Base-by-base conservation (phyloP, 2,888 invertebrate species). In the Atherix ibis region DNA sequence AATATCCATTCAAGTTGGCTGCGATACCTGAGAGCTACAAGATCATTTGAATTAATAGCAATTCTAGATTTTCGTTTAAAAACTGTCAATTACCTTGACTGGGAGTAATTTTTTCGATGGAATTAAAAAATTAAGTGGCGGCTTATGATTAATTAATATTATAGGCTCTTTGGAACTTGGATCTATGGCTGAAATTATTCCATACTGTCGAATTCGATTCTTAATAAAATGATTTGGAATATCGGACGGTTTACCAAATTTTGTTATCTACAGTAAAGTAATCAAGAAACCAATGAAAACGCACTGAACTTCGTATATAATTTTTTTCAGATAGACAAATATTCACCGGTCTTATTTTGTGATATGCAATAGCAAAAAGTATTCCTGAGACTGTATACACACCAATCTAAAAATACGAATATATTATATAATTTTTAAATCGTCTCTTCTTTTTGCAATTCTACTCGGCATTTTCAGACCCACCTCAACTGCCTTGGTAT, bases 201-300 rank as follows among this genome's bases (percentile, higher is more conserved):
- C 73, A 44, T 55, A 57, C 31, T 73, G 52, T 2, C 63, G 56
- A 44, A 66, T 63, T 54, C 65, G 66, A 13, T 60, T 59, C 42
- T 52, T 58, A 43, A 73, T 54, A 44, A 74, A 73, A 45, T 65
- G 66, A 25, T 62, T 60, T 38, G 74, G 73, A 46, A 73, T 60
- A 51, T 69, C 66, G 17, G 56, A 56, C 12, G 71, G 69, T 47
- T 65, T 70, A 22, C 65, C 67, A 51, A 72, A 73, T 57, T 70
- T 73, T 53, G 70, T 67, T 51, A 74, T 65, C 73, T 73, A 67
- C 3, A 35, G 17, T 22, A 17, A 35, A 22, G 22, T 26, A 18
- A 8, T 26, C 18, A 28, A 22, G 22, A 22, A 22, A 8, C 6
- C 10, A 22, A 22, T 22, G 6, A 8, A 22, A 10, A 8, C 10